These are phyloP conservation scores for Peromyscus leucopus DNA, from an alignment of 2,113 vertebrate genomes.

Conservation along the genomic window DNA sequence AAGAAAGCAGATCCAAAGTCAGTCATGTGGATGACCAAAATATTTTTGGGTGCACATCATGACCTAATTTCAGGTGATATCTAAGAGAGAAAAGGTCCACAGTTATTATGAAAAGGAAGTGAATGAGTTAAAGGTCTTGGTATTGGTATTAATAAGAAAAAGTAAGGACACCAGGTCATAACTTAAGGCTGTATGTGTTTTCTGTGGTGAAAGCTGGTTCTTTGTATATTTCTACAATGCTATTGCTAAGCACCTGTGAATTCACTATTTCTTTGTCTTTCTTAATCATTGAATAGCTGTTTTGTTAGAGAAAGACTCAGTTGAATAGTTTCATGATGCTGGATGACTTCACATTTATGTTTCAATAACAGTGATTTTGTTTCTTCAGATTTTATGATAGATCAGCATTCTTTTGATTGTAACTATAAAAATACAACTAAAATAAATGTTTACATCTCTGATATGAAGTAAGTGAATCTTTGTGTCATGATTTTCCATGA, in stretches of 20 bases:
- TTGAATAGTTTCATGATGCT: background rate
- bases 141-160: background rate
- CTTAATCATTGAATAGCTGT: background rate
- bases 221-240: background rate
- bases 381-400: background rate
- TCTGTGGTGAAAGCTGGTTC: background rate
- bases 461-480: background rate
- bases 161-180: background rate
- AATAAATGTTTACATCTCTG: conserved; percentile 3
- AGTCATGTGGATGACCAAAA: background rate
- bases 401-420: background rate
- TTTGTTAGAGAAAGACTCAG: background rate
- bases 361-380: conserved; percentile 12
- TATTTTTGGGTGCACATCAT: background rate
- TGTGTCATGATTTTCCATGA: background rate
- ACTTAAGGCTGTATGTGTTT: background rate
- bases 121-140: background rate
- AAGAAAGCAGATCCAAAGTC: background rate
- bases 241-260: background rate
- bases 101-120: background rate
- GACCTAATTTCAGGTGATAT: background rate
- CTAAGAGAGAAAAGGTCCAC: background rate
- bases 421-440: background rate
- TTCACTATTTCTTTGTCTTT: background rate
- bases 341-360: background rate